Evolutionary conservation across 2,888 invertebrate genomes (phyloP).

Genomic region (Lasioglossum zephyrum): DNA sequence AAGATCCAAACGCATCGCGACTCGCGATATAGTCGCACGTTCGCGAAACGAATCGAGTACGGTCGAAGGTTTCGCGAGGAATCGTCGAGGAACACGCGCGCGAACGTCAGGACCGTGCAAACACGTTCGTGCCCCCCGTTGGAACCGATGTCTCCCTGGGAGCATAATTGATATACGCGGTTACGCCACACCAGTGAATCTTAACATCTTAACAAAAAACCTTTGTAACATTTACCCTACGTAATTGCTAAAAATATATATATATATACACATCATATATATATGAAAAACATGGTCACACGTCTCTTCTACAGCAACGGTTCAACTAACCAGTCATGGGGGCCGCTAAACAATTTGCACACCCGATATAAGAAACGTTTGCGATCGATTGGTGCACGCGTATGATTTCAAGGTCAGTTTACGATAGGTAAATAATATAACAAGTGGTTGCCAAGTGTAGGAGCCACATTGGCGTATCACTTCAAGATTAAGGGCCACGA

Average conservation of each 20-base stretch:
- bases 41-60: slow-evolving; percentile 39
- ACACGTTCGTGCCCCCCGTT: slow-evolving; percentile 15
- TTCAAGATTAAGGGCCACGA: no score
- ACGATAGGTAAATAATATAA: no score
- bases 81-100: slow-evolving; percentile 19
- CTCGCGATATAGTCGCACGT: slow-evolving; percentile 14
- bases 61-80: slow-evolving; percentile 41
- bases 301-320: no score
- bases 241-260: no score
- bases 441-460: no score
- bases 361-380: background rate
- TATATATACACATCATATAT: no score
- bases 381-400: background rate
- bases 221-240: no score
- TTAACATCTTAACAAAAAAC: no score
- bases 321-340: no score
- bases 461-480: no score
- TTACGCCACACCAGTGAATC: background rate
- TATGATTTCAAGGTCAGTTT: background rate
- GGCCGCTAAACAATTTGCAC: no score
- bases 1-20: slow-evolving; percentile 62
- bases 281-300: no score
- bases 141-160: slow-evolving; percentile 36
- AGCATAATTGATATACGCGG: slow-evolving; percentile 24
- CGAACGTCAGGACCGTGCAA: slow-evolving; percentile 37